phyloP scores from a whole-genome alignment of 2,888 invertebrate species.

The Chrysina gloriosa region DNA sequence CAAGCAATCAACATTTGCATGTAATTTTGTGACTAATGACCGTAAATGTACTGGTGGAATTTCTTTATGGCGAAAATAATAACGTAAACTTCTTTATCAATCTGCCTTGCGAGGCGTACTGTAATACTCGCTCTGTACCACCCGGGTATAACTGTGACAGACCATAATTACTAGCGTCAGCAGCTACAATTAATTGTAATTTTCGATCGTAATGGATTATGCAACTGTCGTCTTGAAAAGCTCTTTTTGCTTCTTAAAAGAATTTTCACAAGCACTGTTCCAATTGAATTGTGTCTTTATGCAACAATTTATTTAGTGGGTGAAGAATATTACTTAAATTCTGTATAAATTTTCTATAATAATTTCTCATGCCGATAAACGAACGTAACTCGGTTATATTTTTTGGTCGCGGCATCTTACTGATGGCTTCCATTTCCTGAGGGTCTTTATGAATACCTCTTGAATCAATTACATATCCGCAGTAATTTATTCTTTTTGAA shows the following conservation, averaged over 20 bases:
- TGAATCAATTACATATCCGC: slow-evolving; percentile 54
- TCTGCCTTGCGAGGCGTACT: slow-evolving; percentile 56
- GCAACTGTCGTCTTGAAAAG: not conserved
- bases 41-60: not conserved
- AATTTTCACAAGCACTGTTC: slow-evolving; percentile 9
- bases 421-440: slow-evolving; percentile 55
- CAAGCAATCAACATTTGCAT: too few relatives aligned
- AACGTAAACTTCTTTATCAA: slow-evolving; percentile 32
- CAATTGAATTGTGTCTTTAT: slow-evolving; percentile 50
- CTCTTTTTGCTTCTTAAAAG: not conserved
- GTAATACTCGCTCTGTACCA: slow-evolving; percentile 58
- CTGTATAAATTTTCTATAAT: slow-evolving; percentile 56
- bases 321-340: slow-evolving; percentile 53
- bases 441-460: slow-evolving; percentile 54
- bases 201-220: not conserved
- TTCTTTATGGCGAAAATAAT: slow-evolving; percentile 32
- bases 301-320: slow-evolving; percentile 53
- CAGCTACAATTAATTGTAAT: not conserved
- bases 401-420: slow-evolving; percentile 43
- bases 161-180: not conserved
- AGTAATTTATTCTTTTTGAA: slow-evolving; percentile 53
- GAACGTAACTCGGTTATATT: slow-evolving; percentile 21
- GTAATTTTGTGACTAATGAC: too few relatives aligned
- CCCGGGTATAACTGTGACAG: slow-evolving; percentile 52
- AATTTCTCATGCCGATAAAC: slow-evolving; percentile 56